Evolutionary conservation across 2,888 invertebrate species (phyloP).

Genomic region (Halictus ligatus): DNA sequence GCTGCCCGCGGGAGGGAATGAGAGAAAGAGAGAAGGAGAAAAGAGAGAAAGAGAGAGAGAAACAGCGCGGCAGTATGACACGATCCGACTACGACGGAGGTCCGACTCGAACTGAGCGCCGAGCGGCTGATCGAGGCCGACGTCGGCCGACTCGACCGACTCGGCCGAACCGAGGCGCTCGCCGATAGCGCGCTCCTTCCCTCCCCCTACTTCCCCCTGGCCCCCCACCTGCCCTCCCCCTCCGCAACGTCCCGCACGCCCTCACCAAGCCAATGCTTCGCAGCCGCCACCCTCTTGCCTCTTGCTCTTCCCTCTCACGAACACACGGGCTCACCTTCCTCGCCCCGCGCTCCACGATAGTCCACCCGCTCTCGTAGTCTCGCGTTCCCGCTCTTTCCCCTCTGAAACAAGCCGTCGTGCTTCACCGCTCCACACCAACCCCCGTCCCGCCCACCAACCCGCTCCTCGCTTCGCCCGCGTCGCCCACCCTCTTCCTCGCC

Average conservation of each 20-base stretch:
- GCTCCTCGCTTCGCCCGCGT: background rate
- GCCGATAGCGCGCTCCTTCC: conserved; percentile 66
- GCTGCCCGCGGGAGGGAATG: conserved; percentile 53
- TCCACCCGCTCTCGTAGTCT: conserved; percentile 34
- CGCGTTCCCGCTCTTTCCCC: conserved; percentile 63
- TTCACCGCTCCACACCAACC: conserved; percentile 26
- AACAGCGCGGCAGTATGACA: conserved; percentile 66
- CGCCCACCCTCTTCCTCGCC: background rate
- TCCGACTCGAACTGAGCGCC: conserved; percentile 81
- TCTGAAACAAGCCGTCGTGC: conserved; percentile 49
- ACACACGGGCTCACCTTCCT: conserved; percentile 40
- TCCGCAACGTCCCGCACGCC: conserved; percentile 3
- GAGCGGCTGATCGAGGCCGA: conserved; percentile 77
- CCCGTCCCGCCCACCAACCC: background rate
- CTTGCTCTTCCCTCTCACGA: conserved; percentile 51
- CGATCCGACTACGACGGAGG: conserved; percentile 77
- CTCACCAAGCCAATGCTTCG: conserved; percentile 18
- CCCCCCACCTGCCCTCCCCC: background rate
- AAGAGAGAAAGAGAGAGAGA: conserved; percentile 69
- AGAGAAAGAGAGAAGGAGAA: conserved; percentile 64
- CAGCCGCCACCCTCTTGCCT: conserved; percentile 50
- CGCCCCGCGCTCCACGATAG: conserved; percentile 32
- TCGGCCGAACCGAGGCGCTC: conserved; percentile 64
- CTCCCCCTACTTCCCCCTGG: background rate
- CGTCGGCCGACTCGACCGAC: conserved; percentile 69